Evolutionary conservation across 2,797 vertebrate genomes (phyloP).

Genomic region (Brachymystax lenok): DNA sequence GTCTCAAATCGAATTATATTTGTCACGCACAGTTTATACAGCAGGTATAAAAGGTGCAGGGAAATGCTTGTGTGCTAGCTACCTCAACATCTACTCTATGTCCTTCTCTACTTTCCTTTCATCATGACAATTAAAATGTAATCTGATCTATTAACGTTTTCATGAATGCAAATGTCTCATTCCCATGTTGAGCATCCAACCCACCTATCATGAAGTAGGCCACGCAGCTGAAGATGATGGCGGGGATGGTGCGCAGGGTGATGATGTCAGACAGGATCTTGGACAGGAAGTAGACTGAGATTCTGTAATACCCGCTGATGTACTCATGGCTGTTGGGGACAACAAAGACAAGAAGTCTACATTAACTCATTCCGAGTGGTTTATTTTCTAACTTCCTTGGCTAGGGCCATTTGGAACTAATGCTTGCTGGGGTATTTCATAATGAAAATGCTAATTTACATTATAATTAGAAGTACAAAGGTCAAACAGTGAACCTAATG

Average conservation of each 20-base stretch:
- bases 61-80: no score
- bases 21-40: no score
- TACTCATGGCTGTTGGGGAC: conserved; percentile 86
- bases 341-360: neutral
- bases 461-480: neutral
- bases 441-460: no score
- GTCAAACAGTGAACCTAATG: neutral
- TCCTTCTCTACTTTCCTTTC: neutral
- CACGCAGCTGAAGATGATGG: conserved; percentile 82
- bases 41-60: no score
- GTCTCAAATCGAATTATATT: no score
- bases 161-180: neutral
- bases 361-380: neutral
- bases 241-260: conserved; percentile 81
- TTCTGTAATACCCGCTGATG: conserved; percentile 94
- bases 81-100: neutral
- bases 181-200: conserved; percentile 1
- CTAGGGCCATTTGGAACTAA: no score
- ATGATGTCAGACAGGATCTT: conserved; percentile 87
- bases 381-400: neutral
- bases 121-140: neutral
- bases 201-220: conserved; percentile 88
- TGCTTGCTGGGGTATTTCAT: no score
- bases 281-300: conserved; percentile 88
- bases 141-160: no score